These are phyloP conservation scores for Zaprionus vittiger DNA, from an alignment of 1,140 invertebrate genomes.

Conservation along the genomic window DNA sequence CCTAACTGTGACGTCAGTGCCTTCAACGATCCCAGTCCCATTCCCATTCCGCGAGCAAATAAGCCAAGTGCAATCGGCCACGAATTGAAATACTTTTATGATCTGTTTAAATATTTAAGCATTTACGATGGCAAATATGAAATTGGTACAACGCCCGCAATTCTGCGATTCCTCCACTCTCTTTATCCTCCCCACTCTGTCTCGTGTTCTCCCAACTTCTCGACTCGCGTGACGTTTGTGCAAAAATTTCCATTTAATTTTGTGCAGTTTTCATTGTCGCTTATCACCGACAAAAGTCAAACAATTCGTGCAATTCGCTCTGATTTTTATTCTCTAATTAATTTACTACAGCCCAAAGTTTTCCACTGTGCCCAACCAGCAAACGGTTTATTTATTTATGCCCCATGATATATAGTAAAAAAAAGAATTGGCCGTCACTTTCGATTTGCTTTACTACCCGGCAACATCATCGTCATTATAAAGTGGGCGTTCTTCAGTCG, in stretches of 20 bases:
- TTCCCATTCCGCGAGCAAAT: constrained; percentile 20
- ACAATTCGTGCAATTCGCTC: constrained; percentile 43
- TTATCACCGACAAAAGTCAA: constrained; percentile 51
- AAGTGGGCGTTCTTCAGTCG: constrained; percentile 9
- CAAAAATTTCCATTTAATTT: constrained; percentile 62
- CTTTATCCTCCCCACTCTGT: neutral
- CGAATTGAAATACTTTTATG: constrained; percentile 43
- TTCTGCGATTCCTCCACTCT: neutral
- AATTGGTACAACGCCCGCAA: constrained; percentile 51
- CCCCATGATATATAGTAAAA: constrained; percentile 8
- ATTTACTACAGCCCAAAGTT: constrained; percentile 58
- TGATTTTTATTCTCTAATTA: constrained; percentile 56
- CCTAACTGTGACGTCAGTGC: constrained; percentile 34
- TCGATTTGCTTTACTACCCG: constrained; percentile 13
- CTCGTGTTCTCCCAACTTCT: neutral
- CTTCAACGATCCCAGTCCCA: neutral
- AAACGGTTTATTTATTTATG: constrained; percentile 37
- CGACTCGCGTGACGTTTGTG: constrained; percentile 54
- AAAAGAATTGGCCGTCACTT: constrained; percentile 10
- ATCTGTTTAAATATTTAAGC: constrained; percentile 53
- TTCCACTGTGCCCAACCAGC: constrained; percentile 36
- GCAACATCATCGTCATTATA: constrained; percentile 7
- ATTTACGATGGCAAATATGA: constrained; percentile 64
- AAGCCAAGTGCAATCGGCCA: constrained; percentile 40
- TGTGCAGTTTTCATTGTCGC: constrained; percentile 38